Evolutionary conservation across 2,113 vertebrate species (phyloP).

Genomic region (Miniopterus natalensis): DNA sequence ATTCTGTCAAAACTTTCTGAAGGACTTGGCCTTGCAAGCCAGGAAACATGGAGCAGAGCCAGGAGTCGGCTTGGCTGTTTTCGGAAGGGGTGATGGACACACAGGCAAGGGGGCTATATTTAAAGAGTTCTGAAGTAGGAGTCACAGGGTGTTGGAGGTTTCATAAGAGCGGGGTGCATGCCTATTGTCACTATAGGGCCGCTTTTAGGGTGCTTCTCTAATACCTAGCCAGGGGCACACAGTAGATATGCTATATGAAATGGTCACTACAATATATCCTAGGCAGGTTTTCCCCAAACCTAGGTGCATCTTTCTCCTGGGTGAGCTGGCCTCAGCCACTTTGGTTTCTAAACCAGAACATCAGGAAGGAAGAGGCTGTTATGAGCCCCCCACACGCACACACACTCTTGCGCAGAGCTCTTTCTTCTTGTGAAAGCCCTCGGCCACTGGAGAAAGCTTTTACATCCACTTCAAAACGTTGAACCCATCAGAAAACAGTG

Average conservation of each 20-base stretch:
- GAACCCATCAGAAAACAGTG: neutral
- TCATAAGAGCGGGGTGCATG: neutral
- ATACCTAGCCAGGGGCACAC: neutral
- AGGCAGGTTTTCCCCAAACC: neutral
- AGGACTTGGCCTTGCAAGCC: neutral
- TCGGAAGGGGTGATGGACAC: neutral
- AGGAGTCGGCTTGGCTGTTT: neutral
- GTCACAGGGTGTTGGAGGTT: neutral
- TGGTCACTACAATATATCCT: neutral
- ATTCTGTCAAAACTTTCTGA: neutral
- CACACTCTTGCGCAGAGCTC: neutral
- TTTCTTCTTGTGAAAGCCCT: conserved; percentile 42
- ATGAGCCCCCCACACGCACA: neutral
- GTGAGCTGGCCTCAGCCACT: neutral
- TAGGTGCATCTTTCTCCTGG: neutral
- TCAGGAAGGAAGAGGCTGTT: conserved; percentile 1
- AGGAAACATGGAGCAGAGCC: neutral
- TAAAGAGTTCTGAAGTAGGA: neutral
- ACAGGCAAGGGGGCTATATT: neutral
- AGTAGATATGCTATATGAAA: neutral
- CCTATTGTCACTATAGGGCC: neutral
- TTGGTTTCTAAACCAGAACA: conserved; percentile 12
- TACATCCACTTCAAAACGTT: conserved; percentile 66
- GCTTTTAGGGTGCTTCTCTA: neutral
- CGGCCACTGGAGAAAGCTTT: conserved; percentile 36